Conservation (phyloP, 1,140 invertebrate species). For the Archivesica marissinica region DNA sequence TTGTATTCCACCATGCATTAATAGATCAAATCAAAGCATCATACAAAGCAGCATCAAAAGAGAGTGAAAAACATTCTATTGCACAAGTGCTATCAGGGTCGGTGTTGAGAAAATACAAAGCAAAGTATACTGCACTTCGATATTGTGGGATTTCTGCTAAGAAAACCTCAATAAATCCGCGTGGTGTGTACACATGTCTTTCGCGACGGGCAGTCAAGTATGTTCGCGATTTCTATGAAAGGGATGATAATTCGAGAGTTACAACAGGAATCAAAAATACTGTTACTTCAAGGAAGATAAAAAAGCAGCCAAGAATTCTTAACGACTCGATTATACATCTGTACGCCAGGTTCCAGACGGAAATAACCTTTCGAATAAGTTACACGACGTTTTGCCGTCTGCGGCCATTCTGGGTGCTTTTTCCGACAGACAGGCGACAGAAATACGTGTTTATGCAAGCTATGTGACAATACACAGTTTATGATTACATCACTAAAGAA, state of each 20-base stretch:
- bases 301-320: conserved; percentile 8
- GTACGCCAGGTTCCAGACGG: background rate
- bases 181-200: too few relatives aligned
- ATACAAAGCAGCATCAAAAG: background rate
- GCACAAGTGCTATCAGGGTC: conserved; percentile 14
- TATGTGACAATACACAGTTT: conserved; percentile 35
- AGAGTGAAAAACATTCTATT: background rate
- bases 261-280: conserved; percentile 32
- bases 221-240: conserved; percentile 1
- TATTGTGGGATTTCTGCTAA: background rate
- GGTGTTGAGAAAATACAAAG: conserved; percentile 21
- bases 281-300: conserved; percentile 16
- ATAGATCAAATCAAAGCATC: conserved; percentile 9
- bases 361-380: conserved; percentile 10
- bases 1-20: conserved; percentile 2
- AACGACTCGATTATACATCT: background rate
- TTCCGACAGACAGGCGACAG: conserved; percentile 23
- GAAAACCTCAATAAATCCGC: too few relatives aligned
- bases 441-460: conserved; percentile 33
- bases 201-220: conserved; percentile 10
- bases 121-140: background rate
- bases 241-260: conserved; percentile 30
- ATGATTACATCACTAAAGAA: conserved; percentile 8
- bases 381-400: conserved; percentile 11
- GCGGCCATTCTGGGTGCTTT: conserved; percentile 37